Evolutionary conservation across 2,797 vertebrate genomes (phyloP).

Genomic region (Bradypodion pumilum): DNA sequence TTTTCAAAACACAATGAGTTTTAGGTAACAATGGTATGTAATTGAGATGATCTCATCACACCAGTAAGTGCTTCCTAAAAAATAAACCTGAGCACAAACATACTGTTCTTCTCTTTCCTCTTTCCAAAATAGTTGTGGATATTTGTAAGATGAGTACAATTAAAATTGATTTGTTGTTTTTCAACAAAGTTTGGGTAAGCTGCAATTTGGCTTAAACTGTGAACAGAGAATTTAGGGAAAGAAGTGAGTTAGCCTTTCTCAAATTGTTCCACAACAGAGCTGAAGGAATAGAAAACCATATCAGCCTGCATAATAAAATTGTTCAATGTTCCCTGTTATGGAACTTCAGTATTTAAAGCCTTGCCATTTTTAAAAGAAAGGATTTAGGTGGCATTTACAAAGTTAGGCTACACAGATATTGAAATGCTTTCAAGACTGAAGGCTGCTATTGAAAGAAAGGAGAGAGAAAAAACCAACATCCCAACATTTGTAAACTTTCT

Average conservation of each 20-base stretch:
- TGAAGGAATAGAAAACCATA: background rate
- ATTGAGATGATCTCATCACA: background rate
- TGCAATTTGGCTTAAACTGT: background rate
- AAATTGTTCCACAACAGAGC: background rate
- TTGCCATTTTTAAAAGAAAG: constrained; percentile 13
- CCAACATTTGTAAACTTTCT: constrained; percentile 1
- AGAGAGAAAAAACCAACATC: constrained; percentile 7
- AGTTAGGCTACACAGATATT: constrained; percentile 22
- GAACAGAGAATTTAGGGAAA: constrained; percentile 17
- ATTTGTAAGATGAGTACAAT: constrained; percentile 20
- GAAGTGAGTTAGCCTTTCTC: constrained; percentile 25
- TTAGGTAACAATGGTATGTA: background rate
- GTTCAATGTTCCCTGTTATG: constrained; percentile 32
- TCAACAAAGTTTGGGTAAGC: constrained; percentile 27
- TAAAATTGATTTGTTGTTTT: constrained; percentile 31
- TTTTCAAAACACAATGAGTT: background rate
- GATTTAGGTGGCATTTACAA: constrained; percentile 31
- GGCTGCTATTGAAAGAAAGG: background rate
- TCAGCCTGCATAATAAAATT: constrained; percentile 36
- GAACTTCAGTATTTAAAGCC: constrained; percentile 32
- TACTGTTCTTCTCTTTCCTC: background rate
- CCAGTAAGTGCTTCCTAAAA: background rate
- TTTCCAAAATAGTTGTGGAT: background rate
- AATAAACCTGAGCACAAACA: background rate
- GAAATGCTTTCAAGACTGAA: constrained; percentile 25